A percentile compares a stretch with the other conserved stretches of the same genome.
phyloP scores from a whole-genome alignment of 2,113 vertebrate genomes.

The Theristicus caerulescens region DNA sequence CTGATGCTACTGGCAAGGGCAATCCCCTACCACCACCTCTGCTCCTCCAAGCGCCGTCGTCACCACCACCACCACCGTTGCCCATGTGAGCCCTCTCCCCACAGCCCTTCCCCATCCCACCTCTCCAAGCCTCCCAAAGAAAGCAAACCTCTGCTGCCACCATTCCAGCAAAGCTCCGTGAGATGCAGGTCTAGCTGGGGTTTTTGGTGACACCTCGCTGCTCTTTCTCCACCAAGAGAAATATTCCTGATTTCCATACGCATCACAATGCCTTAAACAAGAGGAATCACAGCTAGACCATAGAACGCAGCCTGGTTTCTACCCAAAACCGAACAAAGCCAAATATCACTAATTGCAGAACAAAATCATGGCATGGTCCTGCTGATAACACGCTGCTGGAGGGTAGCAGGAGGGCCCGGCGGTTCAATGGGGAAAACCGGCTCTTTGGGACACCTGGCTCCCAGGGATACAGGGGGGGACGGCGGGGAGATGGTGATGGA shows the following conservation, averaged over 20 bases:
- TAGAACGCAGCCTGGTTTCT: neutral
- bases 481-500: neutral
- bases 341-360: neutral
- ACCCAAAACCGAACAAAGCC: neutral
- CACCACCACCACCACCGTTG: neutral
- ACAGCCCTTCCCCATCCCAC: neutral
- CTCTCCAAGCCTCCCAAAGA: neutral
- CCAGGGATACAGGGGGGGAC: rapidly evolving
- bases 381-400: neutral
- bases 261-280: neutral
- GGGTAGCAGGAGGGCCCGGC: rapidly evolving
- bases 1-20: neutral
- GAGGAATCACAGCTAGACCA: neutral
- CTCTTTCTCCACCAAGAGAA: neutral
- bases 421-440: rapidly evolving
- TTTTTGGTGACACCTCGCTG: neutral
- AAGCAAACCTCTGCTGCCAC: neutral
- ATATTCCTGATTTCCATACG: neutral
- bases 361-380: rapidly evolving
- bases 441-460: neutral
- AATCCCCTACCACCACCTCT: neutral
- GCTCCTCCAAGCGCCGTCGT: neutral
- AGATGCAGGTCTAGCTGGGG: rapidly evolving
- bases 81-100: rapidly evolving
- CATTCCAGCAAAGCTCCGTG: rapidly evolving